phyloP scores from a whole-genome alignment of 2,113 vertebrate species.

The Stercorarius parasiticus region DNA sequence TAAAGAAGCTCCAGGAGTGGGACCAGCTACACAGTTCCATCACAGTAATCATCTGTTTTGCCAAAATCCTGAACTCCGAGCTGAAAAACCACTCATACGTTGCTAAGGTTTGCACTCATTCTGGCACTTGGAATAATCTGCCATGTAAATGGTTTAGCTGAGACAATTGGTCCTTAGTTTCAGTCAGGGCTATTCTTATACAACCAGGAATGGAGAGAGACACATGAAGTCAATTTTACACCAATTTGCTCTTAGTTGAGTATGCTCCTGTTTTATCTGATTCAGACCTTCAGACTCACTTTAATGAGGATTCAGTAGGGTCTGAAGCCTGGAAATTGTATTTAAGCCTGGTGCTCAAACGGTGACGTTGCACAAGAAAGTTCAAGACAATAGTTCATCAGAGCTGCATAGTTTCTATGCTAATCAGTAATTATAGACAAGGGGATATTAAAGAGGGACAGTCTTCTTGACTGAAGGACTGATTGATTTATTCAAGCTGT shows the following conservation, averaged over 20 bases:
- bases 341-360: background rate
- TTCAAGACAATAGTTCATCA: background rate
- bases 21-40: background rate
- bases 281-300: background rate
- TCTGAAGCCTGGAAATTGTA: background rate
- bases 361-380: background rate
- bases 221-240: background rate
- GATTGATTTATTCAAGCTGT: background rate
- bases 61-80: background rate
- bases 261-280: background rate
- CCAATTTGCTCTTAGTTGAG: background rate
- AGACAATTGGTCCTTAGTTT: background rate
- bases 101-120: background rate
- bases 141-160: background rate
- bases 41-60: background rate
- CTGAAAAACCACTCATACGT: background rate
- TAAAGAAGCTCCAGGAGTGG: background rate
- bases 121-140: background rate
- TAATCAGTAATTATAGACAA: background rate
- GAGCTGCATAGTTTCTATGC: background rate
- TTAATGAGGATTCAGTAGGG: background rate
- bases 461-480: background rate
- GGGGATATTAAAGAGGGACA: background rate
- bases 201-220: background rate
- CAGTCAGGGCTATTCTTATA: background rate